These are phyloP conservation scores for Papilio glaucus DNA, from an alignment of 1,140 invertebrate genomes.

Conservation along the genomic window DNA sequence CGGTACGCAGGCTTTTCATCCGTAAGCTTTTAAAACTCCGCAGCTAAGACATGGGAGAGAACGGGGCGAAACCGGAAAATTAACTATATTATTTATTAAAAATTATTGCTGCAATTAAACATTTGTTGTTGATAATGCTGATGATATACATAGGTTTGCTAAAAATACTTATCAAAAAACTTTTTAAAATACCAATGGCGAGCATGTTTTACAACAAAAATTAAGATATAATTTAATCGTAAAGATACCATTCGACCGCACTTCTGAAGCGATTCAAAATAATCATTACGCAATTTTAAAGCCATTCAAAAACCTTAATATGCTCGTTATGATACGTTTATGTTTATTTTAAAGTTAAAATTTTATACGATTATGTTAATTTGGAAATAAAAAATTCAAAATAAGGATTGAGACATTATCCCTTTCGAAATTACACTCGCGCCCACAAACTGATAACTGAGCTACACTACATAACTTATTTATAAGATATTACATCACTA, in stretches of 20 bases:
- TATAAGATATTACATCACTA: too few species aligned
- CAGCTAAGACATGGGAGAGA: too few species aligned
- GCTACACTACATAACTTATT: neutral
- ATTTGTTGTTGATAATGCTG: too few species aligned
- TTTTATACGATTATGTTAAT: constrained; percentile 2
- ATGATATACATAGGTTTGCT: too few species aligned
- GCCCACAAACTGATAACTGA: neutral
- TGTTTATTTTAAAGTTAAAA: neutral
- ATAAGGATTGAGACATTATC: constrained; percentile 3
- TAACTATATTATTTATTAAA: too few species aligned
- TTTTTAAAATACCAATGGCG: neutral
- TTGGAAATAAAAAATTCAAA: neutral
- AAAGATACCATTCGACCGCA: neutral
- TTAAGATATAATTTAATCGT: neutral
- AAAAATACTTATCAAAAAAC: neutral
- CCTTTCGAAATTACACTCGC: constrained; percentile 4
- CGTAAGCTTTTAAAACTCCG: too few species aligned
- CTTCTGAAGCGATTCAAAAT: constrained; percentile 1
- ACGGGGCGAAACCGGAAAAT: too few species aligned
- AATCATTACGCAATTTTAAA: constrained; percentile 3
- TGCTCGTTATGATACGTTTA: neutral
- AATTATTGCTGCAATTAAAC: too few species aligned
- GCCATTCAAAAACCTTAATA: constrained; percentile 5
- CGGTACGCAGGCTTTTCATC: too few species aligned
- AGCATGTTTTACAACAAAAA: neutral